Evolutionary conservation across 2,797 vertebrate genomes (phyloP).

Genomic region (Erpetoichthys calabaricus): DNA sequence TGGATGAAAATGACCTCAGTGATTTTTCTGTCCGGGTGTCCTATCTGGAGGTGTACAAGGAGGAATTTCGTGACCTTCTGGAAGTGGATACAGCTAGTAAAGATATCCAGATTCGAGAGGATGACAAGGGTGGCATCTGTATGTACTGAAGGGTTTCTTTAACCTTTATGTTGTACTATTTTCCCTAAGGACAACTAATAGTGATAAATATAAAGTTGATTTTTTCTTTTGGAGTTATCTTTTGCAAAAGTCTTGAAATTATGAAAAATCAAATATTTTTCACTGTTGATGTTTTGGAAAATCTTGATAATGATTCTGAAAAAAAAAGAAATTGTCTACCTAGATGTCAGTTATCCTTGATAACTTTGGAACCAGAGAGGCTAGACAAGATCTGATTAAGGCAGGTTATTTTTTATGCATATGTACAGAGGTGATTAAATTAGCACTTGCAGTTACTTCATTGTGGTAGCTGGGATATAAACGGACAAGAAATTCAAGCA

Average conservation of each 20-base stretch:
- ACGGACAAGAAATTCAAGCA: too few relatives aligned
- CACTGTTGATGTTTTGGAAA: too few relatives aligned
- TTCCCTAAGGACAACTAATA: not conserved
- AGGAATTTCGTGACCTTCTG: slow-evolving; percentile 86
- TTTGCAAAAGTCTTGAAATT: not conserved
- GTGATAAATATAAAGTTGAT: not conserved
- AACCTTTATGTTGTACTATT: not conserved
- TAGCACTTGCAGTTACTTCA: too few relatives aligned
- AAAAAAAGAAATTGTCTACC: too few relatives aligned
- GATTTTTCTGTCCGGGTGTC: slow-evolving; percentile 83
- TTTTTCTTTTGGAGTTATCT: not conserved
- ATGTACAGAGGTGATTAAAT: too few relatives aligned
- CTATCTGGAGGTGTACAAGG: slow-evolving; percentile 93
- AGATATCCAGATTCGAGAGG: slow-evolving; percentile 87
- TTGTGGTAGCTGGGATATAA: too few relatives aligned
- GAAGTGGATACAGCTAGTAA: slow-evolving; percentile 88
- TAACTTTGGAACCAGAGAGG: too few relatives aligned
- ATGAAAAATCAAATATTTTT: too few relatives aligned
- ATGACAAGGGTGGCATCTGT: slow-evolving; percentile 85
- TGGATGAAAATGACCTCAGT: slow-evolving; percentile 82
- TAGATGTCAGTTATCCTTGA: too few relatives aligned
- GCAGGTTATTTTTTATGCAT: too few relatives aligned
- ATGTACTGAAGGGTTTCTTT: not conserved
- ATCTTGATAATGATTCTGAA: too few relatives aligned
- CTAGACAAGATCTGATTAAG: too few relatives aligned